phyloP scores from a whole-genome alignment of 2,797 vertebrate genomes.

The Eutrigla gurnardus region DNA sequence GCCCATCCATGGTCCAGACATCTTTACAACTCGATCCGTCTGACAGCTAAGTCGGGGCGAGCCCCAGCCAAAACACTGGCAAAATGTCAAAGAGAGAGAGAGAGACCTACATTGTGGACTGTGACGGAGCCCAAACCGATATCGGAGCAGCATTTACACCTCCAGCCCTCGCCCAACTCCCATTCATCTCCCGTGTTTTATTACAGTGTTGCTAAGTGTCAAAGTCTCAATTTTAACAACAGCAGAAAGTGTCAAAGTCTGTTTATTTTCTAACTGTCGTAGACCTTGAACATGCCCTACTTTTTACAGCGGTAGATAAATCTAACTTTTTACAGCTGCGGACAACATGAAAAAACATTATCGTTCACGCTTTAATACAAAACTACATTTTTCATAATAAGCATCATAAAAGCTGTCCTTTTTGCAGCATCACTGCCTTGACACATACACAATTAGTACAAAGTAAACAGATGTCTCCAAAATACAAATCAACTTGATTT shows the following conservation, averaged over 20 bases:
- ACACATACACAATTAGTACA: not conserved
- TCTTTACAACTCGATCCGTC: slow-evolving; percentile 67
- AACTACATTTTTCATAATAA: not conserved
- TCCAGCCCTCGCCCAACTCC: slow-evolving; percentile 11
- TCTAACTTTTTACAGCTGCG: not conserved
- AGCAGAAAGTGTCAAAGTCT: slow-evolving; percentile 15
- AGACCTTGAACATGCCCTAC: not conserved
- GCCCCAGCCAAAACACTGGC: slow-evolving; percentile 64
- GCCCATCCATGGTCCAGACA: slow-evolving; percentile 55
- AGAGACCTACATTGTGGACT: slow-evolving; percentile 3
- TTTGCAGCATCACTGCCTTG: not conserved
- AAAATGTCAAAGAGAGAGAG: slow-evolving; percentile 35
- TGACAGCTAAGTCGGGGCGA: slow-evolving; percentile 36
- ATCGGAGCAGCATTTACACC: not conserved
- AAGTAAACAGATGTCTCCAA: not conserved
- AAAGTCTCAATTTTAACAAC: slow-evolving; percentile 34
- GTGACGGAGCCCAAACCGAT: not conserved
- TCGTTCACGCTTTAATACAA: not conserved
- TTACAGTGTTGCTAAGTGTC: not conserved
- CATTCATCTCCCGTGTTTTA: slow-evolving; percentile 34
- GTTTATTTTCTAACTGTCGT: not conserved
- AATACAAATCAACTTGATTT: not conserved
- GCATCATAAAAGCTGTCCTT: not conserved
- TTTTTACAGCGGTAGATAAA: not conserved
- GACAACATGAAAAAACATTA: not conserved